Evolutionary conservation across 2,113 vertebrate genomes (phyloP).

Genomic region (Ochotona curzoniae): DNA sequence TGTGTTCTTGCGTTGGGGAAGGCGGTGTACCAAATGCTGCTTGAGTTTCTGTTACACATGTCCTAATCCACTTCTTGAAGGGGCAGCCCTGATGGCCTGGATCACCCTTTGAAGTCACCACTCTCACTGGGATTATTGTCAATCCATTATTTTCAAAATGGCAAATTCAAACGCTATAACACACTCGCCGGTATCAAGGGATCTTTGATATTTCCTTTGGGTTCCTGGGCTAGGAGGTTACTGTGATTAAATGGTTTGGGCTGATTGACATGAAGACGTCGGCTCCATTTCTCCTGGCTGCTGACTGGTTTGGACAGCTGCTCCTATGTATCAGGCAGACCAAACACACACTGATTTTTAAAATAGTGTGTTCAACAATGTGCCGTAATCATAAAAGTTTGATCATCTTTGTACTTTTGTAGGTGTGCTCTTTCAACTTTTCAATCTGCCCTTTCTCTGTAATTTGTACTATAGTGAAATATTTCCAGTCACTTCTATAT

Average conservation of each 20-base stretch:
- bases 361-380: neutral
- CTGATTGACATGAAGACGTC: neutral
- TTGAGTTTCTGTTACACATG: too few relatives aligned
- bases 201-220: neutral
- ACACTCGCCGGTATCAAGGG: neutral
- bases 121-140: too few relatives aligned
- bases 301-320: neutral
- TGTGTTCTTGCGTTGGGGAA: too few relatives aligned
- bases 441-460: neutral
- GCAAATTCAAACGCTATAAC: too few relatives aligned
- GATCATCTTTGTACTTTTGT: neutral
- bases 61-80: too few relatives aligned
- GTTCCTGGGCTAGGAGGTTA: neutral
- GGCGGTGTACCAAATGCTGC: too few relatives aligned
- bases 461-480: slow-evolving; percentile 23
- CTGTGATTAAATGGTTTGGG: neutral
- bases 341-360: neutral
- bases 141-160: too few relatives aligned
- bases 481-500: neutral
- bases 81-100: too few relatives aligned
- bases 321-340: neutral
- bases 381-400: neutral
- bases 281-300: neutral
- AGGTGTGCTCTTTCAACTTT: slow-evolving; percentile 1
- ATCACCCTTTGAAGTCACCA: too few relatives aligned